Evolutionary conservation across 1,140 invertebrate species (phyloP), one percentile per base, ranked within the genome.

Genomic region (Cotesia vestalis): DNA sequence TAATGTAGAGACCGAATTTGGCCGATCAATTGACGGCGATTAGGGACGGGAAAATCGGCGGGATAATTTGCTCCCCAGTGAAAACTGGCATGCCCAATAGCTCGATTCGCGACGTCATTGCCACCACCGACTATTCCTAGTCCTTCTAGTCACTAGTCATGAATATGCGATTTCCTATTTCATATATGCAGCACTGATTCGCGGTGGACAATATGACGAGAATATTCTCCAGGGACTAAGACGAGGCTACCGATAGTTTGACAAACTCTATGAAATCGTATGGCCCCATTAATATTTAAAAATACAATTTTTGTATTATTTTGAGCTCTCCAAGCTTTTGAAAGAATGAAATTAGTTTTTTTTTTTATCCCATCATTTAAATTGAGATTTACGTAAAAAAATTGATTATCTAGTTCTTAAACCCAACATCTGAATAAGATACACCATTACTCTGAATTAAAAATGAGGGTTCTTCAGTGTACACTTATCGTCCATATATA

Each of bases 131-230:
- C 27, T 38, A 60, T 71, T 64, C 40, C 51, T 46, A 46, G 27
- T 27, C 27, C 27, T 27, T 3, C 27, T 27, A 27, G 27, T 27
- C 27, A 27, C 27, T 27, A 27, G 27, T 36, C 69, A 71, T 71
- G 69, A 71, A 71, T 71, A 71, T 71, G 60, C 69, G 69, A 71
- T 71, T 71, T 46, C 5, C 6, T 9, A 46, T 27, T 46, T 55
- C 34, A 34, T 61, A 69, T 60, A 62, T 46, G 69, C 69, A 71
- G 69, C 69, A 71, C 60, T 27, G 69, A 71, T 71, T 71, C 69
- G 69, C 61, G 63, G 14, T 46, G 61, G 69, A 71, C 69, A 71
- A 64, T 46, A 46, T 71, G 69, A 51, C 51, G 51, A 61, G 69
- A 53, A 71, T 46, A 69, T 69, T 63, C 69, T 17, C 59, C 46